These are phyloP conservation scores for Apaloderma vittatum DNA, from an alignment of 2,113 vertebrate species.

Conservation along the genomic window DNA sequence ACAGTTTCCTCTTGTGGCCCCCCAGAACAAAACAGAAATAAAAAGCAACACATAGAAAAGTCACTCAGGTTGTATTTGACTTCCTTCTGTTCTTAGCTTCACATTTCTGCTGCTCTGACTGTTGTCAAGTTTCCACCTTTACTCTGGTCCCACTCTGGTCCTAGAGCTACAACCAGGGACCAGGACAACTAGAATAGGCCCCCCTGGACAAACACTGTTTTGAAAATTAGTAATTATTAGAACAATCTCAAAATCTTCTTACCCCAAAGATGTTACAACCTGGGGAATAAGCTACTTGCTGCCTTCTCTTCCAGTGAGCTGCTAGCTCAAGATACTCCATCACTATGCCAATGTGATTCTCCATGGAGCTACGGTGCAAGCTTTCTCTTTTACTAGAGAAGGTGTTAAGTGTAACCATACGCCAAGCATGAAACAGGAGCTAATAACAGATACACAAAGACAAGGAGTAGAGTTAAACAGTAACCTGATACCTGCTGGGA, in stretches of 20 bases:
- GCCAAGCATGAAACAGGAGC: constrained; percentile 4
- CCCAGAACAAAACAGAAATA: not conserved
- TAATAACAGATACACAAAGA: constrained; percentile 1
- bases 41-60: not conserved
- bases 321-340: not conserved
- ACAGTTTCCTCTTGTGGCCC: not conserved
- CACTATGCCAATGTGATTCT: not conserved
- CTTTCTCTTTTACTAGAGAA: constrained; percentile 11
- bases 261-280: not conserved
- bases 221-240: not conserved
- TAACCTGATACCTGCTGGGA: constrained; percentile 29
- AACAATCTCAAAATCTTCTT: not conserved
- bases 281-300: not conserved
- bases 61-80: not conserved
- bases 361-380: not conserved
- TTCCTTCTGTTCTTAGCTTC: not conserved
- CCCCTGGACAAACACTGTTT: not conserved
- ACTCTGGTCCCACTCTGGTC: not conserved
- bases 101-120: not conserved
- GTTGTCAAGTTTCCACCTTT: not conserved
- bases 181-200: not conserved
- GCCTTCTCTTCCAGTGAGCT: not conserved
- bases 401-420: not conserved
- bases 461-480: constrained; percentile 17
- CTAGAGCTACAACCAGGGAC: not conserved